phyloP scores from a whole-genome alignment of 2,113 vertebrate species.

The Oncorhynchus masou region DNA sequence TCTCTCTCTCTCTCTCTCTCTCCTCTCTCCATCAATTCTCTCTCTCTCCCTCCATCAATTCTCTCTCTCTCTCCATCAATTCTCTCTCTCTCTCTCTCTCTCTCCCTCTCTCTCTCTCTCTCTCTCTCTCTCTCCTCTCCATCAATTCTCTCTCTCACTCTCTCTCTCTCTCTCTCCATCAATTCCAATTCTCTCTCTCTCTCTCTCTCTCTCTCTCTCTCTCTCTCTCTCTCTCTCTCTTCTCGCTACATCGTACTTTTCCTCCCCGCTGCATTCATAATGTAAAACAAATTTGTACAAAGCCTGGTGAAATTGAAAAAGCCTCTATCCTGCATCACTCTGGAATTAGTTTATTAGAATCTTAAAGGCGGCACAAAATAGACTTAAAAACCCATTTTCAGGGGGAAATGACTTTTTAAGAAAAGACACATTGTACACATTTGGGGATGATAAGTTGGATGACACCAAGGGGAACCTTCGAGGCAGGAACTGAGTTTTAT shows the following conservation, averaged over 20 bases:
- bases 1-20: too few relatives aligned
- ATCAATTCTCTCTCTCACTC: too few relatives aligned
- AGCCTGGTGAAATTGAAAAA: conserved; percentile 65
- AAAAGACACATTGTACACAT: conserved; percentile 53
- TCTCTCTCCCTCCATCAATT: too few relatives aligned
- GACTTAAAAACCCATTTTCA: conserved; percentile 69
- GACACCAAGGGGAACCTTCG: conserved; percentile 43
- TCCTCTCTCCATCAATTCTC: background rate
- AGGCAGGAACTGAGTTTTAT: conserved; percentile 44
- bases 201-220: background rate
- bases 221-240: conserved; percentile 2
- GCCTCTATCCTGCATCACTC: conserved; percentile 39
- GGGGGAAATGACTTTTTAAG: conserved; percentile 66
- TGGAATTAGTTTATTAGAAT: conserved; percentile 72
- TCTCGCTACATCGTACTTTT: conserved; percentile 1
- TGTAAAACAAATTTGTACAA: conserved; percentile 71
- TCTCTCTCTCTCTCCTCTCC: too few relatives aligned
- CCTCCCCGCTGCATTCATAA: conserved; percentile 50
- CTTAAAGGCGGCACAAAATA: conserved; percentile 63
- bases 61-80: background rate
- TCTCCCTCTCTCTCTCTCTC: background rate
- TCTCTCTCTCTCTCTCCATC: background rate
- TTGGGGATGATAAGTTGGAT: conserved; percentile 56
- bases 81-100: too few relatives aligned
- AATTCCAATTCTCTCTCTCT: background rate